Conservation (phyloP, 2,797 vertebrate genomes). For the Melanotaenia trifasciata region DNA sequence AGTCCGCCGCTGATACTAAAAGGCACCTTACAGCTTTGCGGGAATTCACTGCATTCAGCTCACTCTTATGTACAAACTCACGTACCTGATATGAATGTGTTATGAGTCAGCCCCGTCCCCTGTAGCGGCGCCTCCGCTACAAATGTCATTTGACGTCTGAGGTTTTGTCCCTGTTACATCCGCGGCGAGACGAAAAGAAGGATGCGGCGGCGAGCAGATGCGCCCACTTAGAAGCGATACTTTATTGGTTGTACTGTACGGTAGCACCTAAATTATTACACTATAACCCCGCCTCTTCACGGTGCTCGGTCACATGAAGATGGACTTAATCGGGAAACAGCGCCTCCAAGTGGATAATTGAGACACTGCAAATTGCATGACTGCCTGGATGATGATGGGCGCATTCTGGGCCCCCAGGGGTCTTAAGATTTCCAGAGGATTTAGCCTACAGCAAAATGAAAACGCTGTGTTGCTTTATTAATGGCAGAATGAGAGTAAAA, state of each 20-base stretch:
- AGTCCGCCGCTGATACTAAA: conserved; percentile 8
- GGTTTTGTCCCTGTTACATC: conserved; percentile 11
- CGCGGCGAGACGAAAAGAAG: conserved; percentile 2
- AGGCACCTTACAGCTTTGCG: conserved; percentile 35
- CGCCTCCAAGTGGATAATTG: conserved; percentile 61
- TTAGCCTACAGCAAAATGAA: too few species aligned
- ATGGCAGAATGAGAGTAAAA: too few species aligned
- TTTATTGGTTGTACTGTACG: conserved; percentile 67
- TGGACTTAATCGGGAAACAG: conserved; percentile 38
- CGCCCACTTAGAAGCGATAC: conserved; percentile 48
- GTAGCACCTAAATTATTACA: conserved; percentile 71
- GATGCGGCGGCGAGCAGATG: conserved; percentile 38
- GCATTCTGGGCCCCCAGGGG: too few species aligned
- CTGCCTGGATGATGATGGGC: too few species aligned
- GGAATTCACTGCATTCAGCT: conserved; percentile 29
- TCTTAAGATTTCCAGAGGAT: too few species aligned
- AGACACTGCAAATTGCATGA: background rate
- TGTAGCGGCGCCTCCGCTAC: conserved; percentile 39
- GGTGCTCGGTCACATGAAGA: conserved; percentile 71
- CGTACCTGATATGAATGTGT: conserved; percentile 77
- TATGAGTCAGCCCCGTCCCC: conserved; percentile 56
- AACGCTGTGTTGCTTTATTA: too few species aligned
- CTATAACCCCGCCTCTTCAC: conserved; percentile 78
- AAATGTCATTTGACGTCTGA: conserved; percentile 62
- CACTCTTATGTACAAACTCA: conserved; percentile 42